Conservation (phyloP, 2,797 vertebrate genomes). For the Propithecus perrieri region DNA sequence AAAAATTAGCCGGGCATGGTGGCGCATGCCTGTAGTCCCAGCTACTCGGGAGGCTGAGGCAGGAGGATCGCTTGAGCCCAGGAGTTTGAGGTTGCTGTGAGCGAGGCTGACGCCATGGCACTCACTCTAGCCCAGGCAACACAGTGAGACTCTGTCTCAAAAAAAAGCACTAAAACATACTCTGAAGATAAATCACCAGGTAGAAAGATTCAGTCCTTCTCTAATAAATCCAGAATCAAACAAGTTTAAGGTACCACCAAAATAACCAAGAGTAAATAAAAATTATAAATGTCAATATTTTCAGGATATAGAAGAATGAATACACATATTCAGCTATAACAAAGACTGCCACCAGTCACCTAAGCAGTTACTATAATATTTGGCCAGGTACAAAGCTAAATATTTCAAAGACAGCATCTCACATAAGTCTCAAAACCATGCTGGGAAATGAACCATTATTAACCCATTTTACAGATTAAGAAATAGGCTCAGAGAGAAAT, state of each 20-base stretch:
- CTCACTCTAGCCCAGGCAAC: too few species aligned
- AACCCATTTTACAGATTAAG: conserved; percentile 34
- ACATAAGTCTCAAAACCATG: conserved; percentile 5
- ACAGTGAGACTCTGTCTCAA: too few species aligned
- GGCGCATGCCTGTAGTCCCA: too few species aligned
- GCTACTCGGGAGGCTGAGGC: too few species aligned
- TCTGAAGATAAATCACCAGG: conserved; percentile 4
- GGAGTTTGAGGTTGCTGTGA: too few species aligned
- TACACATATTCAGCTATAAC: neutral
- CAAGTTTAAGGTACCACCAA: neutral
- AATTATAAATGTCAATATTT: neutral
- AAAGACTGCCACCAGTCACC: neutral
- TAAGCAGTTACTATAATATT: neutral
- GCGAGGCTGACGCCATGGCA: too few species aligned
- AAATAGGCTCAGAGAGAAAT: neutral
- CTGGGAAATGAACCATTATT: neutral
- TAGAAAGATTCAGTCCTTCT: conserved; percentile 3
- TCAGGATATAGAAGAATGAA: neutral
- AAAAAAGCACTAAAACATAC: neutral
- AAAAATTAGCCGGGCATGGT: too few species aligned
- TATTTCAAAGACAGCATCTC: neutral
- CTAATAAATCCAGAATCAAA: conserved; percentile 37
- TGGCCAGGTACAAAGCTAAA: neutral
- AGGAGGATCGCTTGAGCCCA: too few species aligned
- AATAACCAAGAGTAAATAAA: neutral